Evolutionary conservation across 2,113 vertebrate species (phyloP).

Genomic region (Podilymbus podiceps): DNA sequence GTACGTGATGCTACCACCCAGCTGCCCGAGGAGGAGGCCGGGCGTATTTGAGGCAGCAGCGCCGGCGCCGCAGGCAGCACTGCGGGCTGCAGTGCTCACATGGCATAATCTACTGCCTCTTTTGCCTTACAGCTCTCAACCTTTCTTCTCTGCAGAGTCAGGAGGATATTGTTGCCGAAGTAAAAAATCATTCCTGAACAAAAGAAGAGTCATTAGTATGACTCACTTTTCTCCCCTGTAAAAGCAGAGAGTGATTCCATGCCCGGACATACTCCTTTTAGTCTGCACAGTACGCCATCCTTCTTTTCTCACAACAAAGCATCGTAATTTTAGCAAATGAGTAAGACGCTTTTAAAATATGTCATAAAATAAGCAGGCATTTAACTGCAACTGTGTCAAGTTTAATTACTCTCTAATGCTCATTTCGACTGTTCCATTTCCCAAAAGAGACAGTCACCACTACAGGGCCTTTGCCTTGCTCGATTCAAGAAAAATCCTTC

Average conservation of each 20-base stretch:
- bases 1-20: not conserved
- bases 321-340: not conserved
- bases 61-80: not conserved
- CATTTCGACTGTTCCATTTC: not conserved
- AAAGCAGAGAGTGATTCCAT: not conserved
- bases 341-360: not conserved
- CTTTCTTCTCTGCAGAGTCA: not conserved
- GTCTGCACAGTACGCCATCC: not conserved
- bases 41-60: rapidly evolving
- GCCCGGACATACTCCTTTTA: not conserved
- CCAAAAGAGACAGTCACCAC: not conserved
- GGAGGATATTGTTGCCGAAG: not conserved
- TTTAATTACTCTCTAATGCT: not conserved
- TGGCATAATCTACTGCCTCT: not conserved
- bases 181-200: not conserved
- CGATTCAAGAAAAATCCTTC: not conserved
- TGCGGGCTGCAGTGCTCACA: not conserved
- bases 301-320: not conserved
- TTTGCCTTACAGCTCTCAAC: not conserved
- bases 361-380: not conserved
- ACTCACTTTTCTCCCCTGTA: not conserved
- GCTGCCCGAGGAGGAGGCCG: not conserved
- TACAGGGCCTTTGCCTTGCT: not conserved
- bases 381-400: not conserved
- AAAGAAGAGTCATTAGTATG: not conserved